Base-by-base conservation (phyloP, 2,113 vertebrate genomes). In the zebrafish (Danio rerio) region DNA sequence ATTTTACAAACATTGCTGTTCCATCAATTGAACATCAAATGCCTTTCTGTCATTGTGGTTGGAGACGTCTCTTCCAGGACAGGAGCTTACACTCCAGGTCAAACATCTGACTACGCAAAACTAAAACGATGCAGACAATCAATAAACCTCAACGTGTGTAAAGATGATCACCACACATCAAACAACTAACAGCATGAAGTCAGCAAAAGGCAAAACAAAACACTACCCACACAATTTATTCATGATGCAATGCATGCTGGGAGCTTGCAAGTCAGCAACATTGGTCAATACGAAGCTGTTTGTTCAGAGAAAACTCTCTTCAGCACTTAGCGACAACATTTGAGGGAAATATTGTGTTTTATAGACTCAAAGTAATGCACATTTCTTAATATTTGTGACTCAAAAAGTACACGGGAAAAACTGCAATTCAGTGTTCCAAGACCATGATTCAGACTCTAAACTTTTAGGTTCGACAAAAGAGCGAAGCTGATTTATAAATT, bases 401-500 rank as follows among this genome's bases (percentile, higher is more conserved):
- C 16, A 31, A n/a, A n/a, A 20, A 20, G n/a, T n/a, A 47, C 4
- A 5, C 65, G 11, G n/a, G 8, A 47, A 47, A n/a, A 11, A 18
- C 4, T 7, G 0, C 1, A 18, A 11, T 20, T 69, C 9, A 5
- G 2, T 52, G 49, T 52, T 52, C 31, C 12, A 66, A 31, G 13
- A 18, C 43, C 13, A 31, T 58, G 40, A 21, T 71, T 69, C 49
- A 49, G 40, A 70, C 7, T 62, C 13, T 50, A 21, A 77, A 77
- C 45, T 50, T 77, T 47, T 3, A 63, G 9, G 13, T 63, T 77
- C 50, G 45, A 77, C 74, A 50, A 77, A 62, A 62, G 42, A 50
- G 18, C 7, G 18, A 40, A 7, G 43, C 16, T 50, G 45, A 79
- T 65, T 43, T 66, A 66, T 43, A 55, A 79, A 66, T 79, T 52